Evolutionary conservation across 2,797 vertebrate species (phyloP).

Genomic region (Geotrypetes seraphini): DNA sequence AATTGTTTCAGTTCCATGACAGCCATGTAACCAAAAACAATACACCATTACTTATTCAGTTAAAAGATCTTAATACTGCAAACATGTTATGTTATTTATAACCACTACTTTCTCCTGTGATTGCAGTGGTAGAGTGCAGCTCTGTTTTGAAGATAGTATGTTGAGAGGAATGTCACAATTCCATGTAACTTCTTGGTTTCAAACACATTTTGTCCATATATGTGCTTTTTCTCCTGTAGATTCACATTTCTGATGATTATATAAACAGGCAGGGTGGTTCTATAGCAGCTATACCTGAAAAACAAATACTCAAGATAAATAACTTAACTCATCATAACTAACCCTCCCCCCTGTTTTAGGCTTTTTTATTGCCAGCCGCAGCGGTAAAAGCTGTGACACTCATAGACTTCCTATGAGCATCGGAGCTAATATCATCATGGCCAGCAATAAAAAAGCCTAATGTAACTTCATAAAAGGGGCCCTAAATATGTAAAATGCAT

Average conservation of each 20-base stretch:
- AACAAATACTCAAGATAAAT: neutral
- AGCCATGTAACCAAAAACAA: conserved; percentile 16
- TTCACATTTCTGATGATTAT: neutral
- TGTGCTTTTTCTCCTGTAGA: conserved; percentile 2
- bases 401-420: too few species aligned
- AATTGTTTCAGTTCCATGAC: neutral
- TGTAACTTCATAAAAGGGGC: too few species aligned
- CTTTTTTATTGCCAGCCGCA: too few species aligned
- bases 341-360: too few species aligned
- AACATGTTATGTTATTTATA: too few species aligned
- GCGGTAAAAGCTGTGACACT: too few species aligned
- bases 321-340: too few species aligned
- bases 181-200: neutral
- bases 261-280: conserved; percentile 1
- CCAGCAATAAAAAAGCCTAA: too few species aligned
- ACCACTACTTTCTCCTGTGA: conserved; percentile 9
- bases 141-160: conserved; percentile 3
- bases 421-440: too few species aligned
- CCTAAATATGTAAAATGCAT: too few species aligned
- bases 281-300: conserved; percentile 1
- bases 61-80: conserved; percentile 15
- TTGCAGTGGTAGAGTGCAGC: conserved; percentile 7
- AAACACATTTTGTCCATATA: neutral
- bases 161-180: conserved; percentile 5
- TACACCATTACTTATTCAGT: conserved; percentile 11